phyloP scores from a whole-genome alignment of 2,797 vertebrate species.

The Setipinna tenuifilis region DNA sequence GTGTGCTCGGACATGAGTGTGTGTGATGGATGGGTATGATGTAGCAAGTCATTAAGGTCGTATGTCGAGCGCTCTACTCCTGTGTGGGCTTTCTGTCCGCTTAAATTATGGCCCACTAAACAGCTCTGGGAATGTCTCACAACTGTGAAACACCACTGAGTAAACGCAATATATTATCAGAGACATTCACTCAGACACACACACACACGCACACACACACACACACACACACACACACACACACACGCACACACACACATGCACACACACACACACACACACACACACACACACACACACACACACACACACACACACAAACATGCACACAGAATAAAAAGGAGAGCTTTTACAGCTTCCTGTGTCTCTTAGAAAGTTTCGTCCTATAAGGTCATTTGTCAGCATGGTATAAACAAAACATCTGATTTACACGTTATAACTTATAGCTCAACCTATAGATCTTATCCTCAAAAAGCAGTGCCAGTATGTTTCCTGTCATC shows the following conservation, averaged over 20 bases:
- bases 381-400: not conserved
- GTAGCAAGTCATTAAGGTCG: not conserved
- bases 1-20: not conserved
- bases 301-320: not conserved
- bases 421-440: no score
- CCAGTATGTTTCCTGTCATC: not conserved
- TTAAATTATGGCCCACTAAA: not conserved
- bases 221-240: not conserved
- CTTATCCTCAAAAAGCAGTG: no score
- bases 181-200: slow-evolving; percentile 49
- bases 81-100: not conserved
- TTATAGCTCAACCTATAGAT: no score
- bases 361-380: not conserved
- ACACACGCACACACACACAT: not conserved
- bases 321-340: not conserved
- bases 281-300: not conserved
- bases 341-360: not conserved
- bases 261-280: not conserved
- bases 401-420: not conserved
- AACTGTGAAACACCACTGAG: not conserved
- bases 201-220: not conserved
- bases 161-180: not conserved
- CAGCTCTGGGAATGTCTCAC: not conserved
- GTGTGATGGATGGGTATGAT: not conserved
- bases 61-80: not conserved